Evolutionary conservation across 2,888 invertebrate species (phyloP).

Genomic region (Dendrolimus houi): DNA sequence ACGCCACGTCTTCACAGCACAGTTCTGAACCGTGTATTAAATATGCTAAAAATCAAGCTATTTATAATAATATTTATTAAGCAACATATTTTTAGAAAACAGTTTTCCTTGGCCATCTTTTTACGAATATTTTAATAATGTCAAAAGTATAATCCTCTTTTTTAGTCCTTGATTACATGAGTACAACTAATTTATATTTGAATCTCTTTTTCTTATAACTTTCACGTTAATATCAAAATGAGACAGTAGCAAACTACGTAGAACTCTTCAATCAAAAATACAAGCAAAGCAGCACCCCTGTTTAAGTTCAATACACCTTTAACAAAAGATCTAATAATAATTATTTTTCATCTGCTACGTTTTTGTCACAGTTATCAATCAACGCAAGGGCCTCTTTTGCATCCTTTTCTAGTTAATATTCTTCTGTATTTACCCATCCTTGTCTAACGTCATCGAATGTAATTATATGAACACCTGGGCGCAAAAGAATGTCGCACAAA

Average conservation of each 20-base stretch:
- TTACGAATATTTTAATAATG: too few relatives aligned
- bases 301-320: conserved; percentile 56
- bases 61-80: too few relatives aligned
- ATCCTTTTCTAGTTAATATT: conserved; percentile 31
- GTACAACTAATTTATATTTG: too few relatives aligned
- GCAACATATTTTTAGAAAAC: too few relatives aligned
- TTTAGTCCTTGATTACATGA: too few relatives aligned
- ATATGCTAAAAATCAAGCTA: too few relatives aligned
- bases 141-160: too few relatives aligned
- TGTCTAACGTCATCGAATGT: conserved; percentile 51
- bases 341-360: conserved; percentile 76
- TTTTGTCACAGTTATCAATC: conserved; percentile 78
- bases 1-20: too few relatives aligned
- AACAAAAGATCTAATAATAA: conserved; percentile 74
- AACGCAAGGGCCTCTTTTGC: conserved; percentile 54
- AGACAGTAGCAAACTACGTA: neutral
- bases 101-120: too few relatives aligned
- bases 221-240: neutral
- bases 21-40: too few relatives aligned
- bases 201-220: too few relatives aligned
- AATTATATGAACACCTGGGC: conserved; percentile 76
- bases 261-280: neutral
- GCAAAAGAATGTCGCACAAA: conserved; percentile 76
- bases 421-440: conserved; percentile 34
- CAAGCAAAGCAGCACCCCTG: conserved; percentile 46